Base-by-base conservation (phyloP, 2,113 vertebrate species). In the Procavia capensis region DNA sequence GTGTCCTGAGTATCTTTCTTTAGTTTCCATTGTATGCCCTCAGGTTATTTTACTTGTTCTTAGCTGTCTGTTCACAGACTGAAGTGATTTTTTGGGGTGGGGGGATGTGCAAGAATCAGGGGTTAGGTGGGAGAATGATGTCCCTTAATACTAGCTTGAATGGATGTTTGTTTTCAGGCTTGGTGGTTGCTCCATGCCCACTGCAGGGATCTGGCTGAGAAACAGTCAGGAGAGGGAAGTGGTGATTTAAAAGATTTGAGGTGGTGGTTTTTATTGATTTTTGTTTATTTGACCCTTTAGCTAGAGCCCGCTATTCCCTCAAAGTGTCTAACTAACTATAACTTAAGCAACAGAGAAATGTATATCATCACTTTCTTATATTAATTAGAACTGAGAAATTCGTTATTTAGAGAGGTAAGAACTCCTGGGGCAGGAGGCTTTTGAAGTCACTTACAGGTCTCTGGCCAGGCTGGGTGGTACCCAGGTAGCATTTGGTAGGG, bases 231-330 rank as follows among this genome's bases (percentile, higher is more conserved):
- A 31, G 78, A 85, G n/a, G 70, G 80, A 87, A 80, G 64, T 0
- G 64, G 31, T 70, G 92, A 90, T 93, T 97, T 97, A 98, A 43
- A 6, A 96, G 93, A 97, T 96, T 96, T 27, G 88, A 97, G 80
- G 91, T 76, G 63, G 95, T 86, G 9, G 0, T 92, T 85, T 9
- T 3, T 92, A 98, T 98, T 98, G 98, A 98, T 98, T 98, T 96
- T 96, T 96, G 92, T 96, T 98, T 98, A 96, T 98, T 98, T 97
- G 97, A 96, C 97, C 97, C 98, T 97, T 95, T 97, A 92, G 98
- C 97, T 97, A 81, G 96, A 97, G 98, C 97, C 96, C n/a, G 94
- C 96, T 97, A 97, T 97, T 98, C 97, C 89, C 91, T 98, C 97
- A 95, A 95, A 88, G 96, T 27, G 29, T 96, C 97, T 83, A 89